Percentiles rank a stretch among this genome's conserved stretches.
phyloP scores from a whole-genome alignment of 2,113 vertebrate genomes.

The Chaetodon trifascialis region DNA sequence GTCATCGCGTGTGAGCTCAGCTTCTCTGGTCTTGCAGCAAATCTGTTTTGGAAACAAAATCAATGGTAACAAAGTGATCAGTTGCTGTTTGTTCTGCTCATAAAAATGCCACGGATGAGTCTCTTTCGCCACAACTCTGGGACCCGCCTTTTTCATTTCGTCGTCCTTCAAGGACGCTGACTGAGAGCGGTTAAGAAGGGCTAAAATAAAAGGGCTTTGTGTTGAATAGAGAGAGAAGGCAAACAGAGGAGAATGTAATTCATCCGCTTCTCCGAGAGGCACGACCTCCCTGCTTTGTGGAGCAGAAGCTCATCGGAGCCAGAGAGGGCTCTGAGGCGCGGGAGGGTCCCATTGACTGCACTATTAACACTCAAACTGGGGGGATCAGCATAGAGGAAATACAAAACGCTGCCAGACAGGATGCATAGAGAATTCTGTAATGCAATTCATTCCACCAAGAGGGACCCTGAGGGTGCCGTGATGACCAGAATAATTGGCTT shows the following conservation, averaged over 20 bases:
- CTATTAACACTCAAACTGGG: slow-evolving; percentile 77
- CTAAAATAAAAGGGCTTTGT: slow-evolving; percentile 55
- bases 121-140: background rate
- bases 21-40: slow-evolving; percentile 38
- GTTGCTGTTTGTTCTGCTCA: slow-evolving; percentile 35
- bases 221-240: slow-evolving; percentile 59
- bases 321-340: slow-evolving; percentile 63
- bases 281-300: slow-evolving; percentile 74
- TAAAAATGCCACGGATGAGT: slow-evolving; percentile 18
- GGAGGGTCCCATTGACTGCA: slow-evolving; percentile 75
- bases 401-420: slow-evolving; percentile 65
- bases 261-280: slow-evolving; percentile 56
- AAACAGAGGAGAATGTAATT: slow-evolving; percentile 67
- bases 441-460: slow-evolving; percentile 75
- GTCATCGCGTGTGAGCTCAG: slow-evolving; percentile 36
- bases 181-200: slow-evolving; percentile 40
- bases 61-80: slow-evolving; percentile 53
- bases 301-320: slow-evolving; percentile 71
- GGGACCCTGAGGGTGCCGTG: slow-evolving; percentile 66
- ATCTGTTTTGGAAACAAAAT: slow-evolving; percentile 66
- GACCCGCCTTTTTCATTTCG: slow-evolving; percentile 19
- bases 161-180: slow-evolving; percentile 57
- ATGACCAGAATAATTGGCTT: slow-evolving; percentile 83
- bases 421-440: slow-evolving; percentile 68
- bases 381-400: slow-evolving; percentile 68